phyloP scores from a whole-genome alignment of 2,113 vertebrate species.

The Craseonycteris thonglongyai region DNA sequence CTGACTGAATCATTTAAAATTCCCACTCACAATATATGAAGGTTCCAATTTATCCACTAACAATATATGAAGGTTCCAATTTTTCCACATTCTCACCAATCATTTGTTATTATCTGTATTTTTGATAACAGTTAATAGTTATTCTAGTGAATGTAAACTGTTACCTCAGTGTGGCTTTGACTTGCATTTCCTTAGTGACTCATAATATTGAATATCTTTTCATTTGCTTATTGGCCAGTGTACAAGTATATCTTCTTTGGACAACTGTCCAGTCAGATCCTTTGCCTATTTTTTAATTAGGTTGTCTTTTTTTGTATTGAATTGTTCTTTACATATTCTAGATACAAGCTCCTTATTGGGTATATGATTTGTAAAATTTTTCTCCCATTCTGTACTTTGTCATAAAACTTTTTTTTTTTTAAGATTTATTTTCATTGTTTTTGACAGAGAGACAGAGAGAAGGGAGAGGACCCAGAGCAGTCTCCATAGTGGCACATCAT shows the following conservation, averaged over 20 bases:
- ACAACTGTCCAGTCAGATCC: not conserved
- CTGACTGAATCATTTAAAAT: not conserved
- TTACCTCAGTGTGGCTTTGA: not conserved
- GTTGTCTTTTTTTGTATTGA: not conserved
- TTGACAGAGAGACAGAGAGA: too few species aligned
- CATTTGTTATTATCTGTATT: not conserved
- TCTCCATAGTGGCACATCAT: too few species aligned
- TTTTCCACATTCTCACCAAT: not conserved
- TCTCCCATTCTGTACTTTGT: not conserved
- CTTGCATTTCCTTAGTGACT: not conserved
- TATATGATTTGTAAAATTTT: not conserved
- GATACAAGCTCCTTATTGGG: constrained; percentile 2
- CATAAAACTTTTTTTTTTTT: not conserved
- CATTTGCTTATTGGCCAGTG: not conserved
- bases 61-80: not conserved
- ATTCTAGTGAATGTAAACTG: not conserved
- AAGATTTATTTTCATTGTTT: too few species aligned
- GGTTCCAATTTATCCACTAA: not conserved
- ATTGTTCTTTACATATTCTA: constrained; percentile 8
- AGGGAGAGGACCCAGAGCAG: too few species aligned
- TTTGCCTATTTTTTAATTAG: not conserved
- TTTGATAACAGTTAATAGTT: not conserved
- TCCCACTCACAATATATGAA: not conserved
- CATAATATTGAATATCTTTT: not conserved
- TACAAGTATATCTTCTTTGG: not conserved